Conservation (phyloP, 2,888 invertebrate species). For the Spialia ferax region DNA sequence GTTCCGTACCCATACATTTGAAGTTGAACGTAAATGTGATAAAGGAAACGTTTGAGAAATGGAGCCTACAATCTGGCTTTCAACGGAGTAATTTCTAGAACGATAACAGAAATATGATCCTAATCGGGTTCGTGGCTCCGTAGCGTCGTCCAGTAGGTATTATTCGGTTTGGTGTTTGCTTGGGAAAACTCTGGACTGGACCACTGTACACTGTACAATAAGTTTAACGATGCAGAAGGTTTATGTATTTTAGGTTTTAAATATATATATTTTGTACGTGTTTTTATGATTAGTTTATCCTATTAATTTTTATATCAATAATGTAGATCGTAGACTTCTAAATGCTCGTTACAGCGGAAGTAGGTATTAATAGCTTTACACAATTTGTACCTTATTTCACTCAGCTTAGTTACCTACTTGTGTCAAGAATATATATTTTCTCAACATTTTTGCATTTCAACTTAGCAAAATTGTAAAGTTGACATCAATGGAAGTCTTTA, state of each 20-base stretch:
- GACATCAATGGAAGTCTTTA: background rate
- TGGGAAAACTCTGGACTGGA: conserved; percentile 11
- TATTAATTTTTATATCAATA: too few relatives aligned
- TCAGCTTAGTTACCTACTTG: too few relatives aligned
- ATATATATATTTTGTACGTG: background rate
- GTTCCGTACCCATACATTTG: background rate
- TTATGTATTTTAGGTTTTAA: background rate
- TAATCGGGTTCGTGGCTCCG: conserved; percentile 24
- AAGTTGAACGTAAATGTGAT: conserved; percentile 3
- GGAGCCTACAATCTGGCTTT: background rate
- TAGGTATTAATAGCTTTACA: too few relatives aligned
- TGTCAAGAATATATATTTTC: too few relatives aligned
- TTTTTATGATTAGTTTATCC: too few relatives aligned
- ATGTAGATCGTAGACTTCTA: too few relatives aligned
- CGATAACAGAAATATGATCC: conserved; percentile 34
- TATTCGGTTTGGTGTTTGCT: conserved; percentile 15
- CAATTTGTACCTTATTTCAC: too few relatives aligned
- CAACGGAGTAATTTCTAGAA: conserved; percentile 18
- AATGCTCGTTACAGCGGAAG: too few relatives aligned
- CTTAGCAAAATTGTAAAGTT: background rate
- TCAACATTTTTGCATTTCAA: too few relatives aligned
- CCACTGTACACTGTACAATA: conserved; percentile 11
- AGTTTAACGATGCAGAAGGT: background rate
- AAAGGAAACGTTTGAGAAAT: background rate
- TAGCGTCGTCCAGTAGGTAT: conserved; percentile 10